Evolutionary conservation across 2,113 vertebrate genomes (phyloP), one percentile per base, ranked within the genome.

Genomic region (Myrmecophaga tridactyla): DNA sequence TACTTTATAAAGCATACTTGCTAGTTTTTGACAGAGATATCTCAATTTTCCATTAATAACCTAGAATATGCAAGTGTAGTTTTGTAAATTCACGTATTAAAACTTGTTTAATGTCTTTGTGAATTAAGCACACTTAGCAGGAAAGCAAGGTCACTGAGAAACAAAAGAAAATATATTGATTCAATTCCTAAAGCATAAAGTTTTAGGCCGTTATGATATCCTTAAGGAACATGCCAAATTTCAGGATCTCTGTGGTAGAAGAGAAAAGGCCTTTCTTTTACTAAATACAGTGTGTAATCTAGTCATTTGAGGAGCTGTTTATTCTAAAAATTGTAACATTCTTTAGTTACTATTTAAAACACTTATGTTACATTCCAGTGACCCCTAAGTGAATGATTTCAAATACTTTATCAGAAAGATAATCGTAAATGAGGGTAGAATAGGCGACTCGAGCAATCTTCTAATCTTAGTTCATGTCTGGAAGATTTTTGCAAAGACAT

Each of bases 321-420:
- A 36, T 83, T 31, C 20, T 21, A n/a, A 72, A 17, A 83, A 62
- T 70, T 88, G 39, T 76, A 81, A 89, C 94, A 92, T 96, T 97
- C 90, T 92, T 95, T 31, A 46, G 89, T 72, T 94, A 86, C 73
- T 83, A 67, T 43, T 95, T 77, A 92, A 95, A 94, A 81, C 51
- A 92, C 94, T 96, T 89, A 20, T 4, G 31, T 43, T 77, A 83
- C 95, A 97, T 97, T 94, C 96, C 96, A 95, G 0, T 51, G 82
- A 89, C 36, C 18, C 51, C 69, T 78, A 21, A 78, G 78, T 86
- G 72, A 86, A n/a, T 75, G 48, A 92, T 72, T 92, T 91, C 77
- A 94, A 96, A 86, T 86, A 83, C 82, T 96, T 53, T n/a, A 17
- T 69, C 51, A 62, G 75, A 92, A 75, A 41, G 78, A 89, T 80